Evolutionary conservation across 1,140 invertebrate genomes (phyloP).

Genomic region (Hyphantria cunea): DNA sequence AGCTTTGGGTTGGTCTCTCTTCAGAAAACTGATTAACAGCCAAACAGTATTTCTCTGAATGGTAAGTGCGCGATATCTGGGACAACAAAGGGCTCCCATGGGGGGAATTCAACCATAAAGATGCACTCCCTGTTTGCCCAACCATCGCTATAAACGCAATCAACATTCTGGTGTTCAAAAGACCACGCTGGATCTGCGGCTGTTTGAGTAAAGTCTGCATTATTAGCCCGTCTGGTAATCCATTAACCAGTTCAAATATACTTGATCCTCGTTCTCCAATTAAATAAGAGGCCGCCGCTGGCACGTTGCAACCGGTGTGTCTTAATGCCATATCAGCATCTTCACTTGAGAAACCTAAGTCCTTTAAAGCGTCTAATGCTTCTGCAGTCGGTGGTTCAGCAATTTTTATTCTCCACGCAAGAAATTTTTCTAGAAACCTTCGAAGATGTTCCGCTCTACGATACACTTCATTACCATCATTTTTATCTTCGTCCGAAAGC

Average conservation of each 20-base stretch:
- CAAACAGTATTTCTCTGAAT: conserved; percentile 72
- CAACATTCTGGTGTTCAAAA: conserved; percentile 73
- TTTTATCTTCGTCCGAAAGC: conserved; percentile 13
- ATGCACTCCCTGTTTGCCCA: conserved; percentile 61
- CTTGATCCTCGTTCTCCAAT: conserved; percentile 68
- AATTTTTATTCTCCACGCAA: conserved; percentile 57
- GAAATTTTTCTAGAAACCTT: conserved; percentile 66
- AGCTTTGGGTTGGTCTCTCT: conserved; percentile 27
- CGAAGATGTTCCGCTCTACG: conserved; percentile 63
- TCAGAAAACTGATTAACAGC: conserved; percentile 73
- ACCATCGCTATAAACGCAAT: conserved; percentile 75
- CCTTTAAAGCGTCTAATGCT: conserved; percentile 53
- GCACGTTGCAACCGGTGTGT: conserved; percentile 62
- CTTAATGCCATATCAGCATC: conserved; percentile 56
- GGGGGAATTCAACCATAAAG: conserved; percentile 69
- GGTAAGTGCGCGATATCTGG: conserved; percentile 71
- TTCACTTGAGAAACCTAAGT: conserved; percentile 57
- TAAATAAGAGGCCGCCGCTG: conserved; percentile 68
- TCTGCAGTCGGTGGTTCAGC: conserved; percentile 58
- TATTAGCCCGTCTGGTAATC: conserved; percentile 63
- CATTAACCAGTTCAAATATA: conserved; percentile 64
- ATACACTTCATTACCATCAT: conserved; percentile 38
- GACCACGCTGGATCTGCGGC: conserved; percentile 66
- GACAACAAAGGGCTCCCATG: conserved; percentile 67
- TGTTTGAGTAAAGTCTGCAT: conserved; percentile 68